phyloP scores from a whole-genome alignment of 2,113 vertebrate genomes.

The Pao palembangensis region DNA sequence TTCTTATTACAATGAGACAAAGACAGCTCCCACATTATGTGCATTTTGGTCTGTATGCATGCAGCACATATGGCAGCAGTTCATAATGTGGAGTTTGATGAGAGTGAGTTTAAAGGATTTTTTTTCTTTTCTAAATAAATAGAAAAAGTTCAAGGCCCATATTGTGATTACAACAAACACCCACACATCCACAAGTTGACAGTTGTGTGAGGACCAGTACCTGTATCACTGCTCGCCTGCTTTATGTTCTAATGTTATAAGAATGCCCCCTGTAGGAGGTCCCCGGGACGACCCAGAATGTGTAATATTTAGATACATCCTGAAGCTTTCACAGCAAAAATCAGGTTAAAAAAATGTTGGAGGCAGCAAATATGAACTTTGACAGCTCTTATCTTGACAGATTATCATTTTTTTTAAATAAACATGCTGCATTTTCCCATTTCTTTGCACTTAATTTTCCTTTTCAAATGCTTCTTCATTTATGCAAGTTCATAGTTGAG shows the following conservation, averaged over 20 bases:
- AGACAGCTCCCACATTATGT: not conserved
- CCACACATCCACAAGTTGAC: not conserved
- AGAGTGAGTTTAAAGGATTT: not conserved
- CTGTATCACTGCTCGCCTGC: not conserved
- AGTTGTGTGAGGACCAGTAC: not conserved
- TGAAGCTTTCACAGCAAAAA: not conserved
- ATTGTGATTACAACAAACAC: not conserved
- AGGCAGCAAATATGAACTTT: too few species aligned
- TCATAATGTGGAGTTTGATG: not conserved
- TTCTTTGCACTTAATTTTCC: not conserved
- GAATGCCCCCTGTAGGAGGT: too few species aligned
- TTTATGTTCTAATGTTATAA: too few species aligned
- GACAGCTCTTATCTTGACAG: too few species aligned
- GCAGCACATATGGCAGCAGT: not conserved
- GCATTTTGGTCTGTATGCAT: not conserved
- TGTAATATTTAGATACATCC: not conserved
- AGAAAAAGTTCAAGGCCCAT: not conserved
- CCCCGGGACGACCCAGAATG: too few species aligned
- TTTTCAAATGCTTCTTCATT: not conserved
- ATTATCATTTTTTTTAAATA: not conserved
- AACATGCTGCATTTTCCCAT: not conserved
- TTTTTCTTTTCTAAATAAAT: not conserved
- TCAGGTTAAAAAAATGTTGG: too few species aligned
- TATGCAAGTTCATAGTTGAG: not conserved
- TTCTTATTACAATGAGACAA: conserved; percentile 43